Base-by-base conservation (phyloP, 2,888 invertebrate species). In the Erannis defoliaria region DNA sequence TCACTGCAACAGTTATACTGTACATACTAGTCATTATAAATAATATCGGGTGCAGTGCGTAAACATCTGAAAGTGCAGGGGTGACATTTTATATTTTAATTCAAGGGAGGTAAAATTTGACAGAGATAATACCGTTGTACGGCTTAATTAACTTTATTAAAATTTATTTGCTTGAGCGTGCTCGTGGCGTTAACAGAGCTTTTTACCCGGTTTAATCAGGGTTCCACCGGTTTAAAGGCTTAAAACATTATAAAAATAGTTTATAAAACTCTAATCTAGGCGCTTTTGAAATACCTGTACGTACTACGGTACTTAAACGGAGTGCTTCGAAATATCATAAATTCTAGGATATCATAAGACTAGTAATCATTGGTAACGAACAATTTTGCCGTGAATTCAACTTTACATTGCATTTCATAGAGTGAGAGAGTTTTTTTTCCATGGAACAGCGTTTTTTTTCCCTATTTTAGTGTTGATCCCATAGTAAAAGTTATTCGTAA, bases 111-210 rank as follows among this genome's bases (percentile, higher is more conserved):
- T 78, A 77, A 81, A 86, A 78, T 85, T 88, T 86, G 81, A 84
- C 81, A 73, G 77, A 89, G 90, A 91, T 91, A 91, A 88, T 87
- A 77, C 84, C 80, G 73, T 76, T 75, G 80, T 78, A 89, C 78
- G 80, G 81, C 86, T 90, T 92, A 89, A 91, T 92, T 90, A 92
- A 90, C 81, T 89, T 90, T 86, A 90, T 90, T 90, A 85, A 85
- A 90, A 90, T 91, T 90, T 90, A 89, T 89, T 89, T 82, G 77
- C 76, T 64, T 75, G 76, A 79, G 88, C 87, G 86, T 87, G 85
- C 83, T 74, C 72, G 21, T 45, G n/a, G 50, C 64, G 67, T 77
- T 79, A 78, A 80, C 75, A 74, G 73, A 68, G 72, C 70, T 71
- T 77, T 80, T 82, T 76, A 78, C 74, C 76, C 77, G 69, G 76